A percentile compares a stretch with the other conserved stretches of the same genome.
phyloP scores from a whole-genome alignment of 30 jellyfish, hydroid and myxozoan genomes.

The Aurelia coerulea region DNA sequence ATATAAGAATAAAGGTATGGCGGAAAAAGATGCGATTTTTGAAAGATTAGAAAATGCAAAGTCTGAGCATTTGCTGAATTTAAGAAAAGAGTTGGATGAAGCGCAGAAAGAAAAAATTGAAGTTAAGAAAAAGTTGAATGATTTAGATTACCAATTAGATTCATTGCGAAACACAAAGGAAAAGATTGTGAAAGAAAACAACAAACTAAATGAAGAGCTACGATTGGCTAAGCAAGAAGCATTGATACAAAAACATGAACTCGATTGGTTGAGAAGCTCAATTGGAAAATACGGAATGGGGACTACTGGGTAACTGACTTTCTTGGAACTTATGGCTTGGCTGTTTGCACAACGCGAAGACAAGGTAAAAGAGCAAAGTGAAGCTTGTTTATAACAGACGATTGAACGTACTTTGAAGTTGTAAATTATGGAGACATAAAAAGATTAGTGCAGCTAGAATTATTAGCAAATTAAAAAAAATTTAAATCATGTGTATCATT shows the following conservation, averaged over 20 bases:
- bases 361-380: too few species aligned
- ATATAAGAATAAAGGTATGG: conserved; percentile 20
- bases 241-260: conserved; percentile 58
- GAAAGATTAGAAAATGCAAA: background rate
- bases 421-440: too few species aligned
- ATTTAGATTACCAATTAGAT: conserved; percentile 14
- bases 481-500: too few species aligned
- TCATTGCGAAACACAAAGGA: background rate
- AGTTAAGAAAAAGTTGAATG: conserved; percentile 14
- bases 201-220: conserved; percentile 28
- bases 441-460: too few species aligned
- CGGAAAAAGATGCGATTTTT: conserved; percentile 30
- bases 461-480: too few species aligned
- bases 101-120: conserved; percentile 1
- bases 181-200: background rate
- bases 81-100: conserved; percentile 33
- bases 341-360: too few species aligned
- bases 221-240: conserved; percentile 55
- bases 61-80: conserved; percentile 22
- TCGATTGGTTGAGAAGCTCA: conserved; percentile 72
- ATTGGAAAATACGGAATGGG: conserved; percentile 24
- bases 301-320: too few species aligned
- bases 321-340: too few species aligned
- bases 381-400: too few species aligned
- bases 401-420: too few species aligned